Percentiles rank a stretch among this genome's conserved stretches.
Conservation (phyloP, 1,140 invertebrate species). For the Trypoxylus dichotomus region DNA sequence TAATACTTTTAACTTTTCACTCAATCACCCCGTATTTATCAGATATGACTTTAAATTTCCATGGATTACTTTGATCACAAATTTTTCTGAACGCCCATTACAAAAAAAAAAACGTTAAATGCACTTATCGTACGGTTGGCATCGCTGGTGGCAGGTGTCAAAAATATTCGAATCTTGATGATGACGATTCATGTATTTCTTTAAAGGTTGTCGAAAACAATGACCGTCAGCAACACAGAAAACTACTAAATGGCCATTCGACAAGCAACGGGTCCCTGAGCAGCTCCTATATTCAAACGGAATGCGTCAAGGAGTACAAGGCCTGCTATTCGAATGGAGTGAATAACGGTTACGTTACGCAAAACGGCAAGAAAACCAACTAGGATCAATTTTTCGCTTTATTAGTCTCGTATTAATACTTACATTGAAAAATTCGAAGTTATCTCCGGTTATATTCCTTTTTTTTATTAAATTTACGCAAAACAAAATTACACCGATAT, state of each 20-base stretch:
- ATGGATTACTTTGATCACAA: too few species aligned
- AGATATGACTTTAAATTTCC: too few species aligned
- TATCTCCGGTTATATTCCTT: too few species aligned
- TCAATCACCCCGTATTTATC: too few species aligned
- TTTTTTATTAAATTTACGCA: too few species aligned
- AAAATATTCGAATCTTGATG: too few species aligned
- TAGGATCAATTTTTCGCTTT: conserved; percentile 2
- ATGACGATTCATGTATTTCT: neutral
- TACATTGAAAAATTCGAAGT: neutral
- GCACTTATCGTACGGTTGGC: too few species aligned
- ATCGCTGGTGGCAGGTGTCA: too few species aligned
- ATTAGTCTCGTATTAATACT: neutral
- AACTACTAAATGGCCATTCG: conserved; percentile 37
- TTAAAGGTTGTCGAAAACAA: conserved; percentile 18
- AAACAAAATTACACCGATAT: too few species aligned
- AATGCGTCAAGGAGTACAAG: conserved; percentile 63
- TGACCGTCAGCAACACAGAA: conserved; percentile 50
- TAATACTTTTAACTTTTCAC: too few species aligned
- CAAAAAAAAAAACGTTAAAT: too few species aligned
- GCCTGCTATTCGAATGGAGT: conserved; percentile 68
- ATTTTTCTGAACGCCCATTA: too few species aligned
- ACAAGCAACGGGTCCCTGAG: conserved; percentile 45
- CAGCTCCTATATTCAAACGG: conserved; percentile 60
- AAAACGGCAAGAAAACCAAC: conserved; percentile 48
- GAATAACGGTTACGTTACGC: conserved; percentile 65